Conservation (phyloP, 2,888 invertebrate genomes). For the Aphidoletes aphidimyza region DNA sequence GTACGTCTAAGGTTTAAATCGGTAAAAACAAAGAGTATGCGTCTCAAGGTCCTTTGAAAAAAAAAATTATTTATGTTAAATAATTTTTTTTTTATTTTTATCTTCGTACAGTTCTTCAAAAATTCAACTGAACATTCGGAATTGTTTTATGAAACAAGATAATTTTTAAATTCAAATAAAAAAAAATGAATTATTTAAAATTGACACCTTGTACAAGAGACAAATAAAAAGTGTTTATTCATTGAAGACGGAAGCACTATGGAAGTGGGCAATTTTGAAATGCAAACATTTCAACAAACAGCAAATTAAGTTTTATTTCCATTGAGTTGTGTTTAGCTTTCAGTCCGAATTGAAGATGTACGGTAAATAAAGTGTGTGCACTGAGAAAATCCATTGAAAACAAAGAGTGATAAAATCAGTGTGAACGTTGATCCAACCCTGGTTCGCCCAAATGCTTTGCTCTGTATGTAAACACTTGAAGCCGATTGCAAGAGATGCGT, state of each 20-base stretch:
- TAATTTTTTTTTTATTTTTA: no score
- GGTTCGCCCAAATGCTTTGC: background rate
- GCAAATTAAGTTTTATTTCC: background rate
- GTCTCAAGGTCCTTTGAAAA: no score
- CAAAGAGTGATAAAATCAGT: background rate
- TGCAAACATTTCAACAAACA: constrained; percentile 14
- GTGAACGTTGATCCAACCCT: background rate
- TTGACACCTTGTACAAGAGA: background rate
- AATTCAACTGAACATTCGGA: no score
- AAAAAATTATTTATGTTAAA: no score
- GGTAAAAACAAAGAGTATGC: no score
- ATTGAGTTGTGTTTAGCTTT: background rate
- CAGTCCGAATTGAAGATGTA: background rate
- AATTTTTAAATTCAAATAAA: no score
- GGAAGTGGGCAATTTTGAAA: background rate
- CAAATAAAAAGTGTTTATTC: background rate
- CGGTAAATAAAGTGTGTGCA: background rate
- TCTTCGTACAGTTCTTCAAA: no score
- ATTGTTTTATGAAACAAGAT: no score
- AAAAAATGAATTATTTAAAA: no score
- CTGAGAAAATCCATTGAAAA: background rate
- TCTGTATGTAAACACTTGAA: background rate
- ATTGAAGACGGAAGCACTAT: background rate
- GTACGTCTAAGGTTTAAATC: no score
- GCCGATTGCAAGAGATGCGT: constrained; percentile 8